Evolutionary conservation across 2,113 vertebrate species (phyloP).

Genomic region (Chauna torquata): DNA sequence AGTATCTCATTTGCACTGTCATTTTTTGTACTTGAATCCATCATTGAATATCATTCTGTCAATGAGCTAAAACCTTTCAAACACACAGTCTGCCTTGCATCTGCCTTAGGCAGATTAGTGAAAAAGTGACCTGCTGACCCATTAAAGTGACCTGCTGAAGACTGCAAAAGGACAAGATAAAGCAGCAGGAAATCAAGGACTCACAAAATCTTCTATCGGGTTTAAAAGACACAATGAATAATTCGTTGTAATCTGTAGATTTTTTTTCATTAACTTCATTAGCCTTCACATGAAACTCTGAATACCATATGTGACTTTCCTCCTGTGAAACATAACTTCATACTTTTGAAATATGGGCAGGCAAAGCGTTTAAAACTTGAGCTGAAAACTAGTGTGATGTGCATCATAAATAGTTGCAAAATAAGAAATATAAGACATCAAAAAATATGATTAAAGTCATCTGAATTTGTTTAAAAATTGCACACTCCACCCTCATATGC

Average conservation of each 20-base stretch:
- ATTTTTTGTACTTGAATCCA: background rate
- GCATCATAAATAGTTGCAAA: too few relatives aligned
- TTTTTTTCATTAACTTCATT: background rate
- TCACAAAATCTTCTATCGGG: background rate
- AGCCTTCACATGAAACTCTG: background rate
- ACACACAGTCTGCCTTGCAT: background rate
- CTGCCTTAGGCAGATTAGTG: background rate
- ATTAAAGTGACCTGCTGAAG: background rate
- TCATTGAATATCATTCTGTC: background rate
- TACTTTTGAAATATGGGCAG: background rate
- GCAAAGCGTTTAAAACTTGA: background rate
- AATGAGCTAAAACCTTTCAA: background rate
- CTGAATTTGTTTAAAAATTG: too few relatives aligned
- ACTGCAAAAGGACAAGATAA: background rate
- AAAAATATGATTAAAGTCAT: too few relatives aligned
- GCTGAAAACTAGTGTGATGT: background rate
- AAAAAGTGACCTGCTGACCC: too few relatives aligned
- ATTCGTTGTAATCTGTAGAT: background rate
- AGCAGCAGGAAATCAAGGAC: background rate
- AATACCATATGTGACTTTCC: background rate
- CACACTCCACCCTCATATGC: too few relatives aligned
- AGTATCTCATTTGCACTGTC: background rate
- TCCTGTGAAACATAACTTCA: background rate
- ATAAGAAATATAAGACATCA: too few relatives aligned
- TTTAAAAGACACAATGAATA: background rate